Evolutionary conservation across 2,797 vertebrate species (phyloP), one percentile per base, ranked within the genome.

Genomic region (Coluber constrictor): DNA sequence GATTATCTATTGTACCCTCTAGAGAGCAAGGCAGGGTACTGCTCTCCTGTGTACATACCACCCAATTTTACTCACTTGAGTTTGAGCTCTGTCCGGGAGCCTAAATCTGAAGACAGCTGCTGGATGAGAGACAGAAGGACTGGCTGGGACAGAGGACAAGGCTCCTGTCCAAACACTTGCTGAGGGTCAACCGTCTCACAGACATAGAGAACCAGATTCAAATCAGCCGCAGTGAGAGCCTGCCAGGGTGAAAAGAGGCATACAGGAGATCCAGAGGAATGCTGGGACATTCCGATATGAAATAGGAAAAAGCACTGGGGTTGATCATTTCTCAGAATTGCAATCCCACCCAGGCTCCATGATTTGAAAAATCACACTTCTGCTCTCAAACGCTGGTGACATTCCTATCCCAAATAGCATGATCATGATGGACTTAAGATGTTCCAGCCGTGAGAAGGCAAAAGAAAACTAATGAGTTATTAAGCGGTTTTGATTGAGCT

Each of bases 81-180:
- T 97, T 99, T 99, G 96, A 99, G 98, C 79, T 99, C 99, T 0
- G 99, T 99, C 93, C 98, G 98, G n/a, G 98, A 99, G 20, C 98
- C 97, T 93, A 99, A 96, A 96, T 99, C 99, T 29, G 99, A 99
- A 94, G 99, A 99, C 13, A 99, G 98, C 97, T 99, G 99, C 98
- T 99, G 99, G 95, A 99, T 99, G 95, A 99, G 99, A 0, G 99
- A 99, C 94, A 99, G 98, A 96, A 99, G 98, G 93, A 99, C 99
- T 0, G 99, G 99, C 97, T 99, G 99, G 96, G 98, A 99, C 63
- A 99, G 98, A 0, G 99, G 98, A 92, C 99, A 99, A 0, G 99
- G 98, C 54, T 98, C 98, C 96, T 99, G 99, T 11, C 99, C 98
- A 70, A 99, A 99, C 66, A 99, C 99, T 96, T 99, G 99, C 97